Percentiles rank a stretch among this genome's conserved stretches.
Conservation (phyloP, 2,888 invertebrate genomes). For the Sinentomon sp. region DNA sequence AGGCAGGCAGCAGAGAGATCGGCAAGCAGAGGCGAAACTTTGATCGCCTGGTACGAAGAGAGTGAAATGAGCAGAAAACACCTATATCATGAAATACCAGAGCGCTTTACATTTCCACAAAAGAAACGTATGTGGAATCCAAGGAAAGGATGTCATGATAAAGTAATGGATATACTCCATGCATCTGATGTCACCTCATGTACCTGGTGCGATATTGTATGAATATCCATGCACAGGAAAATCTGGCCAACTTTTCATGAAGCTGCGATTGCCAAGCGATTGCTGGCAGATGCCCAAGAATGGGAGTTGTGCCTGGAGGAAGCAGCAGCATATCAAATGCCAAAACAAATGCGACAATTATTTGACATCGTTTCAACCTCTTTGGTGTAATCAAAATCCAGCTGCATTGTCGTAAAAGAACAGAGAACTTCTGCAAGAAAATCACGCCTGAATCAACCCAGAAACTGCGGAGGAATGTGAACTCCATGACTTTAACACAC, state of each 20-base stretch:
- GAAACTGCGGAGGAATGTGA: slow-evolving; percentile 4
- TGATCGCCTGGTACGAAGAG: slow-evolving; percentile 15
- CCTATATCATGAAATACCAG: slow-evolving; percentile 13
- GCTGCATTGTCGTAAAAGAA: slow-evolving; percentile 15
- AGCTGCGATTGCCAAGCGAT: slow-evolving; percentile 9
- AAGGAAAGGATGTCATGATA: slow-evolving; percentile 8
- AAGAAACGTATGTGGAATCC: slow-evolving; percentile 12
- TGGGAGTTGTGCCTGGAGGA: too few species aligned
- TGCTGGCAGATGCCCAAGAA: too few species aligned
- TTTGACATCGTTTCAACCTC: too few species aligned
- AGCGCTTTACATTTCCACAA: slow-evolving; percentile 10
- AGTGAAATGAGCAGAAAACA: slow-evolving; percentile 12
- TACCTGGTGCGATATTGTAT: slow-evolving; percentile 12
- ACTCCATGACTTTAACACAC: slow-evolving; percentile 9
- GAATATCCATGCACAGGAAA: slow-evolving; percentile 11
- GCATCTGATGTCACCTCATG: slow-evolving; percentile 11
- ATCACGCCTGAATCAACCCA: slow-evolving; percentile 1
- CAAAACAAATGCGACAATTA: too few species aligned
- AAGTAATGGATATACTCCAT: slow-evolving; percentile 14
- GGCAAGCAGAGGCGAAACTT: too few species aligned
- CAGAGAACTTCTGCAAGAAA: slow-evolving; percentile 11
- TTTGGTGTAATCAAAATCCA: slow-evolving; percentile 13
- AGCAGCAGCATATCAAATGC: too few species aligned
- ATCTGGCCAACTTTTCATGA: slow-evolving; percentile 14
- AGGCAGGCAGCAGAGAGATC: too few species aligned